Base-by-base conservation (phyloP, 2,797 vertebrate genomes). In the Fratercula arctica region DNA sequence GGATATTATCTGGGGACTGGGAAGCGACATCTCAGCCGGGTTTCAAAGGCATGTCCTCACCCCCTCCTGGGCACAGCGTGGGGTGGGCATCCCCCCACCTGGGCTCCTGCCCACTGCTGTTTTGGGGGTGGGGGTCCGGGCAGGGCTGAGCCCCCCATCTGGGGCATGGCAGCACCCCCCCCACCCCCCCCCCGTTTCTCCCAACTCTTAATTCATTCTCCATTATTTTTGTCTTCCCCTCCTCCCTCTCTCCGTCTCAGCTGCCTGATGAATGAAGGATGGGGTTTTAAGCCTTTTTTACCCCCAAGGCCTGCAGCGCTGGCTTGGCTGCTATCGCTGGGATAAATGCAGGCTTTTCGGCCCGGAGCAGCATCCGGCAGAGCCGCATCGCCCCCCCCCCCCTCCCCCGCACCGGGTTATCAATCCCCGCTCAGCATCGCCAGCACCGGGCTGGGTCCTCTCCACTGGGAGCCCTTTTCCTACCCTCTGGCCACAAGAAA, bases 321-420 rank as follows among this genome's bases (percentile, higher is more conserved):
- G 90, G 96, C 96, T 96, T 51, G 95, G 89, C 93, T 97, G 97
- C 97, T 98, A 98, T 98, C 97, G 61, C 96, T 85, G 95, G 97
- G 96, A 97, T 97, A 98, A 98, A 97, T 85, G 94, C 97, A 96
- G 97, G 91, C 90, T 96, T 91, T 90, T 76, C 45, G 90, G 97
- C 97, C 98, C 4, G 43, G 79, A 95, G 97, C 97, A 87, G 95
- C 92, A 91, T 89, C 89, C 93, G 39, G 8, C 18, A 68, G 95
- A 80, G 82, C 74, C 16, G 31, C 20, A 9, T 57, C 57, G 9
- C 60, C 61, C 50, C 50, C 50, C 63, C 50, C 50, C 50, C 63
- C 50, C 50, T 24, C 63, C 53, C 60, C 88, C 39, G 79, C 6
- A 10, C 94, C 33, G 78, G 91, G 96, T 97, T 98, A 98, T 98